Percentiles rank a stretch among this genome's conserved stretches.
Conservation (phyloP, 2,888 invertebrate genomes). For the Plebejus anna region DNA sequence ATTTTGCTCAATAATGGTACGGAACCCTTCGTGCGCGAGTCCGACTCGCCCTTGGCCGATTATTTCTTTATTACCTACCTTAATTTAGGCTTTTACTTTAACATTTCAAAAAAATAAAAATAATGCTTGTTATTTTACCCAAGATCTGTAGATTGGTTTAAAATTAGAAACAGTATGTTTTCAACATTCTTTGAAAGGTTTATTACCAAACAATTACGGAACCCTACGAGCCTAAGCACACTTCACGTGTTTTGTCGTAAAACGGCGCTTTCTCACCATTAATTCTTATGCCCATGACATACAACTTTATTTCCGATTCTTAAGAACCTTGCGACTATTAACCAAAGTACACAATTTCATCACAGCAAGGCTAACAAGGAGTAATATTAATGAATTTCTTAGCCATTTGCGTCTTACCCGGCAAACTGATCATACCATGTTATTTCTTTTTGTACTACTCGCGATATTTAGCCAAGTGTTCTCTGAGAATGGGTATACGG, state of each 20-base stretch:
- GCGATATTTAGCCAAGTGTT: neutral
- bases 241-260: neutral
- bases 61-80: too few species aligned
- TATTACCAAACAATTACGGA: neutral
- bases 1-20: too few species aligned
- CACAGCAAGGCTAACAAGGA: conserved; percentile 13
- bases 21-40: too few species aligned
- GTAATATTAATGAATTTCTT: conserved; percentile 3
- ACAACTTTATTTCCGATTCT: neutral
- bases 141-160: too few species aligned
- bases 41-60: too few species aligned
- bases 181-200: too few species aligned
- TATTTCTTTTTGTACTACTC: neutral
- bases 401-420: conserved; percentile 12
- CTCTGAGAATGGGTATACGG: neutral
- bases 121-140: too few species aligned
- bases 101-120: too few species aligned
- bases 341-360: conserved; percentile 2
- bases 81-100: too few species aligned
- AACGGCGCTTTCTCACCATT: conserved; percentile 3
- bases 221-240: neutral
- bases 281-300: neutral
- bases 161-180: too few species aligned
- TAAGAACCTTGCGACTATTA: conserved; percentile 16
- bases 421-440: neutral